Percentiles rank a stretch among this genome's conserved stretches.
phyloP scores from a whole-genome alignment of 1,140 invertebrate genomes.

The Pteromalus puparum region DNA sequence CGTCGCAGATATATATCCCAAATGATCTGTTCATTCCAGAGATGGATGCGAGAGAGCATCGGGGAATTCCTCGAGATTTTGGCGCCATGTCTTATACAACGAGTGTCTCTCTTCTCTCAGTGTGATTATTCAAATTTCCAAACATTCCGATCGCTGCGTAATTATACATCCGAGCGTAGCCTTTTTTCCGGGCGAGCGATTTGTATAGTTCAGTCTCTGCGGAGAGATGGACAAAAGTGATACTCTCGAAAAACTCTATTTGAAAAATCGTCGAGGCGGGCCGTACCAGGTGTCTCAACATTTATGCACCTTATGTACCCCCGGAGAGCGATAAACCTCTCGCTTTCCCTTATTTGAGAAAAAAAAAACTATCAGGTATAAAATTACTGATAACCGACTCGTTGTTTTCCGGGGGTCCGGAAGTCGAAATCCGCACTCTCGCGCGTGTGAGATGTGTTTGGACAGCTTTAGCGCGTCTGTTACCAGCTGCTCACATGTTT shows the following conservation, averaged over 20 bases:
- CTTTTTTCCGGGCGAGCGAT: background rate
- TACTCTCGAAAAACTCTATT: background rate
- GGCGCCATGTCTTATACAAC: slow-evolving; percentile 7
- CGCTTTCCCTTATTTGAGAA: background rate
- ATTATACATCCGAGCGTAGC: background rate
- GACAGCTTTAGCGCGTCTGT: slow-evolving; percentile 50
- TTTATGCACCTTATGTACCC: background rate
- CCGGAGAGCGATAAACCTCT: background rate
- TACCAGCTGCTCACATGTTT: slow-evolving; percentile 11
- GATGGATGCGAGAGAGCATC: slow-evolving; percentile 18
- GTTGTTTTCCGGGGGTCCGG: background rate
- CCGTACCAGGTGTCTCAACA: too few relatives aligned
- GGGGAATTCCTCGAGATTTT: slow-evolving; percentile 21
- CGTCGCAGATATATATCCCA: slow-evolving; percentile 9
- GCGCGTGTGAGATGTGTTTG: slow-evolving; percentile 27
- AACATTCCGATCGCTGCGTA: background rate
- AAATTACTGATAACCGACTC: background rate
- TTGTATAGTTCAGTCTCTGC: background rate
- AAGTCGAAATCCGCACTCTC: background rate
- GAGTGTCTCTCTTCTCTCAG: background rate
- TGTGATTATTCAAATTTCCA: background rate
- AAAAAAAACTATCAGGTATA: background rate
- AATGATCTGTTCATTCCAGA: slow-evolving; percentile 35
- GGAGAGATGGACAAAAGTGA: too few relatives aligned
- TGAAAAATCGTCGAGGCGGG: background rate